Conservation (phyloP, 1,140 invertebrate genomes). For the Homarus americanus region DNA sequence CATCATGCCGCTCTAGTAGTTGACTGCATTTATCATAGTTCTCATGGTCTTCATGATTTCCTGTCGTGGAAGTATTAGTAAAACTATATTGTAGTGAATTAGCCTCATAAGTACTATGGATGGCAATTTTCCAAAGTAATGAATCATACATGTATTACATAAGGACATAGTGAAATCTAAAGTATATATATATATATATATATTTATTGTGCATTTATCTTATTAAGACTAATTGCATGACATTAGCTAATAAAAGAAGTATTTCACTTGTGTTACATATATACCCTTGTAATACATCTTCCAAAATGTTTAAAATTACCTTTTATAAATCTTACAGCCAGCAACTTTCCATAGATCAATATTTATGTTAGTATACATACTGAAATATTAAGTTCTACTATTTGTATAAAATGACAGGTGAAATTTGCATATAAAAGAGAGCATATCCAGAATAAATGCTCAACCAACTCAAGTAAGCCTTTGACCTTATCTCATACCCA, state of each 20-base stretch:
- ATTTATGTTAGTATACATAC: background rate
- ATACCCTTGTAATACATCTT: background rate
- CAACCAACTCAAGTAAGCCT: background rate
- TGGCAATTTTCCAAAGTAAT: too few relatives aligned
- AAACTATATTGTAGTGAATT: too few relatives aligned
- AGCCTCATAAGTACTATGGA: too few relatives aligned
- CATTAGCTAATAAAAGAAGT: background rate
- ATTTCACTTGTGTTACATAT: background rate
- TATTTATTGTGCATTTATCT: conserved; percentile 12
- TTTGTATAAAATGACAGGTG: background rate
- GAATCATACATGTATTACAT: background rate
- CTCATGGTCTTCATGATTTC: too few relatives aligned
- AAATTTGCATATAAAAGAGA: background rate
- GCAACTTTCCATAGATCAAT: background rate
- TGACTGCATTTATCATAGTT: too few relatives aligned
- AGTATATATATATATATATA: background rate
- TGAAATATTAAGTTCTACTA: background rate
- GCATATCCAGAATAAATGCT: background rate
- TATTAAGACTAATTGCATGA: conserved; percentile 14
- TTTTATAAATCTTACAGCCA: background rate
- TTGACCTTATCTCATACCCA: background rate
- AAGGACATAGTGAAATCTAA: background rate
- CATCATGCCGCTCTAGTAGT: too few relatives aligned
- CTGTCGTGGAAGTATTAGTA: too few relatives aligned
- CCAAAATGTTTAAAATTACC: background rate